A percentile compares a stretch with the other conserved stretches of the same genome.
phyloP scores from a whole-genome alignment of 2,797 vertebrate genomes.

The Spea hammondii region DNA sequence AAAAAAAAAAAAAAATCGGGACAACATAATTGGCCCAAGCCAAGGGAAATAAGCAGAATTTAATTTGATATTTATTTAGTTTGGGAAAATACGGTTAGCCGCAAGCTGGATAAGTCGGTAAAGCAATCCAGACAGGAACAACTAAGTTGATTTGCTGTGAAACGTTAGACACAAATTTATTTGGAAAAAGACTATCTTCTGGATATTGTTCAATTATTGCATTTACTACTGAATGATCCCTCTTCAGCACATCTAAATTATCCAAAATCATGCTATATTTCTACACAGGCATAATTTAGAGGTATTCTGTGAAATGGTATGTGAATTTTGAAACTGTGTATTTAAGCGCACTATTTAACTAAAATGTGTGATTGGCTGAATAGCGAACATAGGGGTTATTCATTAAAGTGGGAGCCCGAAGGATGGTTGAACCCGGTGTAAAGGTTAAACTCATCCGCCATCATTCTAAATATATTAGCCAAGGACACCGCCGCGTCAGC shows the following conservation, averaged over 20 bases:
- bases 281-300: not conserved
- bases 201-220: conserved; percentile 24
- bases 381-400: too few relatives aligned
- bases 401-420: too few relatives aligned
- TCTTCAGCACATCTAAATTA: conserved; percentile 12
- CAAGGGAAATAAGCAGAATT: conserved; percentile 32
- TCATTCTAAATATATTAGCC: not conserved
- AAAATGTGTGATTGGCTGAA: too few relatives aligned
- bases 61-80: conserved; percentile 48
- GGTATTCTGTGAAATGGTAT: not conserved
- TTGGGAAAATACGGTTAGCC: conserved; percentile 38
- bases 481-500: too few relatives aligned
- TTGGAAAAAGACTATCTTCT: conserved; percentile 12
- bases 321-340: conserved; percentile 5
- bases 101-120: conserved; percentile 35
- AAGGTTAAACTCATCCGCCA: not conserved
- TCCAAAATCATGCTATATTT: not conserved
- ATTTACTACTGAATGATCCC: conserved; percentile 28
- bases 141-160: conserved; percentile 18
- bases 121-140: conserved; percentile 38
- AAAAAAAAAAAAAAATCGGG: conserved; percentile 21
- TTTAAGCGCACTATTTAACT: not conserved
- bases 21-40: conserved; percentile 43
- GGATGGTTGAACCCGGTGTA: not conserved
- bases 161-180: conserved; percentile 19